Conservation (phyloP, 2,888 invertebrate genomes). For the Oegoconia quadripuncta region DNA sequence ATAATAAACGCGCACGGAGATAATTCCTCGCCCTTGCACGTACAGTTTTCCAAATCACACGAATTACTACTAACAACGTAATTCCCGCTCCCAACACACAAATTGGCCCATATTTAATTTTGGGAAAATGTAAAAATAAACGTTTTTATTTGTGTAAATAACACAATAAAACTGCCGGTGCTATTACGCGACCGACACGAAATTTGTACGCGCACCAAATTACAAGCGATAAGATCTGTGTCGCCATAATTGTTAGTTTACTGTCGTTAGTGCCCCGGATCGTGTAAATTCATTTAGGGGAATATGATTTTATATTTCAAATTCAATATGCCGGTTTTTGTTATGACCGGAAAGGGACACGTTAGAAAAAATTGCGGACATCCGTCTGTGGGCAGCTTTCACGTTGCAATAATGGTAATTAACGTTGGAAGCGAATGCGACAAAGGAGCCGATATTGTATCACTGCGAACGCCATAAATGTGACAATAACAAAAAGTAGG, state of each 20-base stretch:
- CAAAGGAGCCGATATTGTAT: slow-evolving; percentile 34
- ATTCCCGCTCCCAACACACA: slow-evolving; percentile 51
- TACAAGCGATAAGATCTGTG: slow-evolving; percentile 72
- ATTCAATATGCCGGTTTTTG: slow-evolving; percentile 59
- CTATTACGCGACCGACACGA: slow-evolving; percentile 59
- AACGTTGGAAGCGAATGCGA: slow-evolving; percentile 41
- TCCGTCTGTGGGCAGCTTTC: slow-evolving; percentile 58
- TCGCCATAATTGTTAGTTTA: slow-evolving; percentile 73
- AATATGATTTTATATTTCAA: slow-evolving; percentile 56
- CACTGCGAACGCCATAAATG: slow-evolving; percentile 33
- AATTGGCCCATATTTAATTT: slow-evolving; percentile 78
- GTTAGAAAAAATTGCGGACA: slow-evolving; percentile 72
- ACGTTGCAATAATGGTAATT: slow-evolving; percentile 67
- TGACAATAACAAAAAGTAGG: slow-evolving; percentile 42
- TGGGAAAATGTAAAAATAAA: slow-evolving; percentile 79
- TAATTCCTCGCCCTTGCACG: slow-evolving; percentile 27
- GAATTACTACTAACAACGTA: slow-evolving; percentile 62
- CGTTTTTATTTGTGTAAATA: slow-evolving; percentile 80
- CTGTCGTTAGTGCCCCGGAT: slow-evolving; percentile 69
- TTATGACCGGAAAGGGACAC: slow-evolving; percentile 64
- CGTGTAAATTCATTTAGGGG: slow-evolving; percentile 76
- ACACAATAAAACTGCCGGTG: slow-evolving; percentile 73
- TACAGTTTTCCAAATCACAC: slow-evolving; percentile 40
- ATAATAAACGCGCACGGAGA: slow-evolving; percentile 14
- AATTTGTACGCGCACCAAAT: slow-evolving; percentile 65